Conservation (phyloP, 2,888 invertebrate species). For the Pollenia griseotomentosa region DNA sequence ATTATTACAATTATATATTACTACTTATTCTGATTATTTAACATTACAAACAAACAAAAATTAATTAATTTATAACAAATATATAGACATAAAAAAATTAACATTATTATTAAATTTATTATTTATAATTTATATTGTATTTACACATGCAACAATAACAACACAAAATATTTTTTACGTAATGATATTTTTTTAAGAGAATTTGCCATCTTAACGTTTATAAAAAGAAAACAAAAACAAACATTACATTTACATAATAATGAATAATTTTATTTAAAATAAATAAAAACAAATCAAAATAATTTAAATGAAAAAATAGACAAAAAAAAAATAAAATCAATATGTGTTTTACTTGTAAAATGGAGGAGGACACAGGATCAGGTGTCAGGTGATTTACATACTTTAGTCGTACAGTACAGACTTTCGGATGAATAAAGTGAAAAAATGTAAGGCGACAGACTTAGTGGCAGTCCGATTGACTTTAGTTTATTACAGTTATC, state of each 20-base stretch:
- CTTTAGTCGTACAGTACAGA: no score
- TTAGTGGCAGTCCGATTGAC: no score
- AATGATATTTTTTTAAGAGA: conserved; percentile 71
- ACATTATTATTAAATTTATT: conserved; percentile 60
- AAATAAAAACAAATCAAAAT: conserved; percentile 68
- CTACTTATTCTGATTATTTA: conserved; percentile 70
- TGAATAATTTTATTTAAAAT: conserved; percentile 67
- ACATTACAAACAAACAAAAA: conserved; percentile 47
- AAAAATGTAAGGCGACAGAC: no score
- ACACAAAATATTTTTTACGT: conserved; percentile 72
- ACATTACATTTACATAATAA: conserved; percentile 69
- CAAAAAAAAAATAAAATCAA: conserved; percentile 43
- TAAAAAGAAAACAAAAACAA: conserved; percentile 45
- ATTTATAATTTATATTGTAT: conserved; percentile 69
- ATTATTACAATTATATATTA: conserved; percentile 50
- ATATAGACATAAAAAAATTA: conserved; percentile 42
- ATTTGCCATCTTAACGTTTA: conserved; percentile 73
- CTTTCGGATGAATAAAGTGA: no score
- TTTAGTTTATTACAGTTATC: no score
- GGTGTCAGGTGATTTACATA: no score
- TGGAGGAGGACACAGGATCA: not conserved
- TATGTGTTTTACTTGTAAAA: not conserved
- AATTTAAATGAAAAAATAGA: conserved; percentile 71
- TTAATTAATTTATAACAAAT: conserved; percentile 59
- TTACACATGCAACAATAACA: conserved; percentile 69